These are phyloP conservation scores for Cantharis rufa DNA, from an alignment of 2,888 invertebrate species.

Conservation along the genomic window DNA sequence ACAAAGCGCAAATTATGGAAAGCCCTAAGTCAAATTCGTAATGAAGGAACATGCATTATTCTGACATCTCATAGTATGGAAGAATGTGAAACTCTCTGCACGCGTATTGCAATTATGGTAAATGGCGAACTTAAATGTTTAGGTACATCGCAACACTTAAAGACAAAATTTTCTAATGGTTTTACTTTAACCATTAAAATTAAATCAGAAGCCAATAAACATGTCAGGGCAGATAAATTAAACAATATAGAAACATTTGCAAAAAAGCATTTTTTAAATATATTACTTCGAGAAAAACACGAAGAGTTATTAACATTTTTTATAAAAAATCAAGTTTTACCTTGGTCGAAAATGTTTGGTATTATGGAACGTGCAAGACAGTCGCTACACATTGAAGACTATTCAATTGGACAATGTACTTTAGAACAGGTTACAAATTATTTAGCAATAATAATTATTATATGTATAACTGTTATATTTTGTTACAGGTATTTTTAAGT, in stretches of 20 bases:
- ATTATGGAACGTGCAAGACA: conserved; percentile 65
- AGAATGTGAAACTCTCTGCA: conserved; percentile 84
- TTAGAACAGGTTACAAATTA: conserved; percentile 66
- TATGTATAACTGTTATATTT: not conserved
- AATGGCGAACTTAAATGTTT: conserved; percentile 80
- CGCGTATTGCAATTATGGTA: conserved; percentile 83
- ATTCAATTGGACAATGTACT: conserved; percentile 81
- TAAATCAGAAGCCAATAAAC: conserved; percentile 38
- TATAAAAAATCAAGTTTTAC: conserved; percentile 61
- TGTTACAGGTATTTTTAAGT: conserved; percentile 64
- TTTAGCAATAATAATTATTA: too few relatives aligned
- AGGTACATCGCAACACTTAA: conserved; percentile 80
- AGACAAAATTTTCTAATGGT: conserved; percentile 75
- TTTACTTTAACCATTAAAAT: conserved; percentile 55
- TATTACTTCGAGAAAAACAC: conserved; percentile 66
- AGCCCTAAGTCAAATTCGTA: conserved; percentile 69
- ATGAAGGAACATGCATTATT: conserved; percentile 74
- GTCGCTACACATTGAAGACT: conserved; percentile 69
- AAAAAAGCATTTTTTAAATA: conserved; percentile 43
- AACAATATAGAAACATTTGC: conserved; percentile 37
- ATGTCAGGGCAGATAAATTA: conserved; percentile 21
- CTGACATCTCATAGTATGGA: conserved; percentile 88
- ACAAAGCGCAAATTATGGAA: conserved; percentile 83
- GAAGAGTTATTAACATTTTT: conserved; percentile 75
- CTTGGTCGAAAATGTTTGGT: conserved; percentile 79